Conservation (phyloP, 2,888 invertebrate genomes). For the Pharmacophagus antenor region DNA sequence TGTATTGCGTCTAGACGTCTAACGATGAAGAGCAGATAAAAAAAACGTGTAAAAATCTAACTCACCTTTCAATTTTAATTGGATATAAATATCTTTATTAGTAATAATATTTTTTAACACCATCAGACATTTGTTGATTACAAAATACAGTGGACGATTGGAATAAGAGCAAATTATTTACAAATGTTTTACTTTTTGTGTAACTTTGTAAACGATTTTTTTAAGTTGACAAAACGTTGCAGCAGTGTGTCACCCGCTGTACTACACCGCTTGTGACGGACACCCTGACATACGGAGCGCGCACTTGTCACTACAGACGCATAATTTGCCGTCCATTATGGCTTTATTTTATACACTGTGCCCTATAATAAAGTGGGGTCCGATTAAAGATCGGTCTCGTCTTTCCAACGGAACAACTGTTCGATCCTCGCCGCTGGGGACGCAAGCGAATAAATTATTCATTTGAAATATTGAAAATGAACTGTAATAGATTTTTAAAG, state of each 20-base stretch:
- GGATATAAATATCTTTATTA: too few species aligned
- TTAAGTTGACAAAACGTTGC: background rate
- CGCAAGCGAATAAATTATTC: conserved; percentile 66
- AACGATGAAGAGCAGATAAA: too few species aligned
- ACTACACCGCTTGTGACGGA: conserved; percentile 59
- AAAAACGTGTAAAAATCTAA: too few species aligned
- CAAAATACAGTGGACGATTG: too few species aligned
- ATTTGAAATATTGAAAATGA: conserved; percentile 73
- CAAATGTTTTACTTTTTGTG: too few species aligned
- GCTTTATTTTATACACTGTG: conserved; percentile 56
- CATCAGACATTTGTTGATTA: too few species aligned
- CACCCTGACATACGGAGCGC: conserved; percentile 73
- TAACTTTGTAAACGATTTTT: too few species aligned
- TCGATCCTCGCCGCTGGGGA: conserved; percentile 48
- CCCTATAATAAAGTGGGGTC: conserved; percentile 68
- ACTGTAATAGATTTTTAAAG: conserved; percentile 63
- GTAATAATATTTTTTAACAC: too few species aligned
- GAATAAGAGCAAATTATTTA: too few species aligned
- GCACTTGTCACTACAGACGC: conserved; percentile 70
- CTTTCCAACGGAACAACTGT: conserved; percentile 74
- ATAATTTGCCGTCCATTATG: conserved; percentile 78
- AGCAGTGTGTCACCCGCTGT: conserved; percentile 44
- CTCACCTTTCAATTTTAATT: too few species aligned
- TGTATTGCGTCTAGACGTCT: too few species aligned
- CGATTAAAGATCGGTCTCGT: conserved; percentile 72